Evolutionary conservation across 2,888 invertebrate genomes (phyloP).

Genomic region (Agrypnus murinus): DNA sequence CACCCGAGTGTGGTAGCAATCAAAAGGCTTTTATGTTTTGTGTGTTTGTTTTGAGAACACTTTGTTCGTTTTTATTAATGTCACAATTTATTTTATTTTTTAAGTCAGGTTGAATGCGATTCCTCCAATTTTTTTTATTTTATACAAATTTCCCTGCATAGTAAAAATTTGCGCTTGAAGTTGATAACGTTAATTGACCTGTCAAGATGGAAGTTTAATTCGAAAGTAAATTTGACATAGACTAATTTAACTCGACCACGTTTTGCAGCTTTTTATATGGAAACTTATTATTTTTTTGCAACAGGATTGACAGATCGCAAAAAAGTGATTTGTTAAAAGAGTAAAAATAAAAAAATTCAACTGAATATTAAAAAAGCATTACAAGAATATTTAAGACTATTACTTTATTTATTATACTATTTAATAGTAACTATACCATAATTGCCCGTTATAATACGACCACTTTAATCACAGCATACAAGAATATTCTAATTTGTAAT

Average conservation of each 20-base stretch:
- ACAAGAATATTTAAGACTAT: no score
- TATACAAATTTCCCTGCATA: background rate
- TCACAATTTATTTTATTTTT: conserved; percentile 31
- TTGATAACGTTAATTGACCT: conserved; percentile 12
- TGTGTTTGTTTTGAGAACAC: conserved; percentile 33
- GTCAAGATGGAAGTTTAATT: conserved; percentile 12
- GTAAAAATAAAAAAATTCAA: no score
- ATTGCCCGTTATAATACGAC: no score
- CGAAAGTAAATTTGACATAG: conserved; percentile 10
- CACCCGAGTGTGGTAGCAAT: conserved; percentile 38
- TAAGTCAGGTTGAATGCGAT: background rate
- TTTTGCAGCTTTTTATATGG: no score
- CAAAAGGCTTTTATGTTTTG: conserved; percentile 43
- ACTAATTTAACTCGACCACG: conserved; percentile 10
- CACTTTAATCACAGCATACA: no score
- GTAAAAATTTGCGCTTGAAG: background rate
- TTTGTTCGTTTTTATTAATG: conserved; percentile 36
- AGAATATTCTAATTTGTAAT: no score
- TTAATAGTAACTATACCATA: no score
- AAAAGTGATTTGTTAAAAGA: no score
- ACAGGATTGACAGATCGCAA: no score
- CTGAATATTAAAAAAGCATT: no score
- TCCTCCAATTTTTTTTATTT: conserved; percentile 11
- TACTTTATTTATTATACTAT: no score
- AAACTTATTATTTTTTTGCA: no score